Conservation (phyloP, 1,140 invertebrate genomes). For the Megalonaias nervosa region DNA sequence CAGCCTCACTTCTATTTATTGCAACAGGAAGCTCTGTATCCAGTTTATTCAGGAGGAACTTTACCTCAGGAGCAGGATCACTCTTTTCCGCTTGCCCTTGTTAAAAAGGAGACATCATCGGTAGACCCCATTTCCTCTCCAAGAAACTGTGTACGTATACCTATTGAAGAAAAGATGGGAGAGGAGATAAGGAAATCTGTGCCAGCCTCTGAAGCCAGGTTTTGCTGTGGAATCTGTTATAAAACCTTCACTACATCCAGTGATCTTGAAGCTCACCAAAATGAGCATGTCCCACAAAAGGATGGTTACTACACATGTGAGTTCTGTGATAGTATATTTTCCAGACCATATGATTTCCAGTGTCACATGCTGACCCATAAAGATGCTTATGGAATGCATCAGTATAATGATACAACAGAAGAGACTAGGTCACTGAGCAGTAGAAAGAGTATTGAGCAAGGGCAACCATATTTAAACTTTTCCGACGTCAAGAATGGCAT, state of each 20-base stretch:
- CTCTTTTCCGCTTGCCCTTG: too few relatives aligned
- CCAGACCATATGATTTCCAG: neutral
- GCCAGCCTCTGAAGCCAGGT: neutral
- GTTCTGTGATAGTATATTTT: conserved; percentile 2
- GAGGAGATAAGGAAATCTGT: neutral
- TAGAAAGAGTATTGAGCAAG: neutral
- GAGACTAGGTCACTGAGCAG: neutral
- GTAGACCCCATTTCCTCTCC: too few relatives aligned
- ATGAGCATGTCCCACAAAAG: conserved; percentile 1
- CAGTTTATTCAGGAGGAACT: too few relatives aligned
- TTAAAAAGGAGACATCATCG: too few relatives aligned
- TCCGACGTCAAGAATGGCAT: neutral
- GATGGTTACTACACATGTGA: neutral
- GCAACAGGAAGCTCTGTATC: too few relatives aligned
- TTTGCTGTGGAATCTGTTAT: neutral
- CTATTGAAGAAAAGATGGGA: neutral
- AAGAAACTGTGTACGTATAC: too few relatives aligned
- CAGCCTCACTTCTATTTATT: too few relatives aligned
- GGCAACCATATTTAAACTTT: neutral
- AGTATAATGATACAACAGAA: neutral
- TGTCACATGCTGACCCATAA: conserved; percentile 9
- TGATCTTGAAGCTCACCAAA: neutral
- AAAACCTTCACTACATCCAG: neutral
- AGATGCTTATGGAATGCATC: neutral
- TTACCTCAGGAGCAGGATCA: too few relatives aligned